Percentiles rank a stretch among this genome's conserved stretches.
Evolutionary conservation across 2,888 invertebrate species (phyloP).

Genomic region (Mythimna impura): DNA sequence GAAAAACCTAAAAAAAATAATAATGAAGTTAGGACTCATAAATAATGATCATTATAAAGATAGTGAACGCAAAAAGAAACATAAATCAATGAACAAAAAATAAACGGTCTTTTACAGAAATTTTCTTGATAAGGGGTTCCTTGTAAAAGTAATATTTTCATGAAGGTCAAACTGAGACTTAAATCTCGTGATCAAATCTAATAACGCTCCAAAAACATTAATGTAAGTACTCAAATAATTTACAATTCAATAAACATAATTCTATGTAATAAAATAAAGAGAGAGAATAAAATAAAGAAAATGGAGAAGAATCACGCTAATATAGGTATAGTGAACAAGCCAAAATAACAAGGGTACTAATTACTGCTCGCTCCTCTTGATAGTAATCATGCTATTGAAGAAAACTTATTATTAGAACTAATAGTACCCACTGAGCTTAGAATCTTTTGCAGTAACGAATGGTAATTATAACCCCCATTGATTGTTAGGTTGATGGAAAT

Average conservation of each 20-base stretch:
- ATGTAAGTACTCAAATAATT: not conserved
- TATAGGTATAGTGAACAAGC: not conserved
- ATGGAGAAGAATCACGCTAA: constrained; percentile 36
- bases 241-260: constrained; percentile 21
- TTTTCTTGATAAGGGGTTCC: not conserved
- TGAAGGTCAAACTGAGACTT: constrained; percentile 5
- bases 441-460: not conserved
- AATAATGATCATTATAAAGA: not conserved
- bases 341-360: constrained; percentile 13
- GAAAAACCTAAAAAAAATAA: no score
- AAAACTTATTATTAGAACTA: not conserved
- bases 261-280: not conserved
- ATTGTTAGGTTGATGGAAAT: not conserved
- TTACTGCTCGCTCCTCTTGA: constrained; percentile 4
- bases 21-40: not conserved
- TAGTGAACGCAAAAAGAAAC: no score
- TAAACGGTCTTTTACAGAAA: not conserved
- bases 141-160: not conserved
- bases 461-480: not conserved
- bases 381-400: constrained; percentile 19
- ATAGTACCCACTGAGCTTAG: not conserved
- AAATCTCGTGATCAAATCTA: constrained; percentile 39
- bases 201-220: constrained; percentile 25
- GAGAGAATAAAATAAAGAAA: constrained; percentile 18
- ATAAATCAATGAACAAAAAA: not conserved